Conservation (phyloP, 2,113 vertebrate genomes). For the Tursiops truncatus region DNA sequence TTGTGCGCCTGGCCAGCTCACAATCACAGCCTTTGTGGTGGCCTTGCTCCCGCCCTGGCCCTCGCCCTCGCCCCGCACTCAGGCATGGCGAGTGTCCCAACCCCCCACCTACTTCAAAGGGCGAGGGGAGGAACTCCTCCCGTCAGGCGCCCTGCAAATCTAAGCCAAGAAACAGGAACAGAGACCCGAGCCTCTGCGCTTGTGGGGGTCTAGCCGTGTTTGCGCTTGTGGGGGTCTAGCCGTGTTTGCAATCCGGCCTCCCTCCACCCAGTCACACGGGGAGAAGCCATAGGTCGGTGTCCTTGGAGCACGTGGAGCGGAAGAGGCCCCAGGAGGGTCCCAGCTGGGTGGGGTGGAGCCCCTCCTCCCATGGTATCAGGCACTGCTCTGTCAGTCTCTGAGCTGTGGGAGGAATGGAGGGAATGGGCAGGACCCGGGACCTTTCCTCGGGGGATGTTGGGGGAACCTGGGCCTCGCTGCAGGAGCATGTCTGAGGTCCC, state of each 20-base stretch:
- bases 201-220: fast-evolving
- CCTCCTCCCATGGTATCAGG: neutral
- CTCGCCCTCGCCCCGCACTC: neutral
- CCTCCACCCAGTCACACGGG: neutral
- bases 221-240: fast-evolving
- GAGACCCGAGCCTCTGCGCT: neutral
- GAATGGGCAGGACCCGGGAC: neutral
- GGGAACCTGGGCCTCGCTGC: neutral
- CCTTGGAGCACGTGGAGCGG: fast-evolving
- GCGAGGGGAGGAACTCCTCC: neutral
- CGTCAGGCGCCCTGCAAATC: neutral
- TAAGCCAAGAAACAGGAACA: neutral
- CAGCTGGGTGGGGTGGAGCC: fast-evolving
- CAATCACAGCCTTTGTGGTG: constrained; percentile 51
- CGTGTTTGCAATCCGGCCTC: too few species aligned
- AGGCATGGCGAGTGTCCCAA: neutral
- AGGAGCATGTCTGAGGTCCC: neutral
- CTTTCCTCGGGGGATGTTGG: neutral
- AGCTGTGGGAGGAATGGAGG: neutral
- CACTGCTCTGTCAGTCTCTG: too few species aligned
- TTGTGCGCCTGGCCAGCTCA: neutral
- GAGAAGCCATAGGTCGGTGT: neutral
- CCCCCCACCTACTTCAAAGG: constrained; percentile 34
- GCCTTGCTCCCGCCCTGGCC: neutral
- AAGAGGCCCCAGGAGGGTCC: neutral